phyloP scores from a whole-genome alignment of 2,797 vertebrate species.

The Lophotriccus pileatus region DNA sequence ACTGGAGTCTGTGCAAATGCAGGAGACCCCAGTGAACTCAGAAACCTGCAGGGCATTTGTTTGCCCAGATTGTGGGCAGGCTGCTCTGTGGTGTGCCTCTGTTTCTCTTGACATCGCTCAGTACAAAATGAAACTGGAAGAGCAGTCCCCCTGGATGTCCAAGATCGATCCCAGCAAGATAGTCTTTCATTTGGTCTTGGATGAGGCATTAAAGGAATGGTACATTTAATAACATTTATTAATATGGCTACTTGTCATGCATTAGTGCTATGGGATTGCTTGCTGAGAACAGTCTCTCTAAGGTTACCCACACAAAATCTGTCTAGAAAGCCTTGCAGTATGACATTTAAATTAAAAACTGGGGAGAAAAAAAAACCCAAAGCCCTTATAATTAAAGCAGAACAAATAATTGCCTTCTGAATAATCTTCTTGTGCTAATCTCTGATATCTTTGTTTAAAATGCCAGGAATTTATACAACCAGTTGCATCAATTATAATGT shows the following conservation, averaged over 20 bases:
- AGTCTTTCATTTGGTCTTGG: neutral
- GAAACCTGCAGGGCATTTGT: rapidly evolving
- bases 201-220: neutral
- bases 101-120: neutral
- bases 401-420: conserved; percentile 20
- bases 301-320: conserved; percentile 31
- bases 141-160: neutral
- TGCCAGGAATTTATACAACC: neutral
- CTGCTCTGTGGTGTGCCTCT: neutral
- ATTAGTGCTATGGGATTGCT: neutral
- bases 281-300: neutral
- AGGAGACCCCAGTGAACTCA: neutral
- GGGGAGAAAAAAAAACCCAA: neutral
- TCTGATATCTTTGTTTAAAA: conserved; percentile 36
- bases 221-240: neutral
- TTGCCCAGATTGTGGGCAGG: rapidly evolving
- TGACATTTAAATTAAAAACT: conserved; percentile 16
- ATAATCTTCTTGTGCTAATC: conserved; percentile 15
- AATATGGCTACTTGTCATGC: neutral
- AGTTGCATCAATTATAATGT: conserved; percentile 24
- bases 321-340: neutral
- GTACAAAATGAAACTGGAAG: neutral
- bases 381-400: neutral
- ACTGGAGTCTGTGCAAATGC: neutral
- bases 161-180: neutral